phyloP scores from a whole-genome alignment of 2,888 invertebrate species.

The Aphidius colemani region DNA sequence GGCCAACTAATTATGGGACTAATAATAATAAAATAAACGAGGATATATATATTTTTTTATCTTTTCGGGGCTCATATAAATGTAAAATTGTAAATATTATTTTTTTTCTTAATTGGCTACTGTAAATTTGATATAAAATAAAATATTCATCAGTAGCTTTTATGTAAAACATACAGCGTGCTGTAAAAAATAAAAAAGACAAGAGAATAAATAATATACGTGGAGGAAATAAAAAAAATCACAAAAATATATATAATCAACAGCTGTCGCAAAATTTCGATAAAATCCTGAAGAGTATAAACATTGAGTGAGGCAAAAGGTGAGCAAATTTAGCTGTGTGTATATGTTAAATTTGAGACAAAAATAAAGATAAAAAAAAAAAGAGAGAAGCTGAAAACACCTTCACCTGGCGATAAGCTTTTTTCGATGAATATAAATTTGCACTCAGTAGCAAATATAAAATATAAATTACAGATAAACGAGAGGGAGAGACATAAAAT shows the following conservation, averaged over 20 bases:
- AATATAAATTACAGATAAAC: neutral
- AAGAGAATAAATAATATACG: no score
- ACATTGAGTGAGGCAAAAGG: constrained; percentile 18
- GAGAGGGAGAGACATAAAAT: neutral
- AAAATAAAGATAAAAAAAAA: neutral
- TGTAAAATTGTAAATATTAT: no score
- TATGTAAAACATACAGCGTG: no score
- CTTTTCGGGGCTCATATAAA: no score
- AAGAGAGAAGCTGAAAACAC: neutral
- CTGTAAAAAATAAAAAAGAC: no score
- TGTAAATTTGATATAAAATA: no score
- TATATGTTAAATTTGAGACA: constrained; percentile 8
- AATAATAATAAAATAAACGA: no score
- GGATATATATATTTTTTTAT: no score
- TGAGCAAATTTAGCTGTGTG: constrained; percentile 24
- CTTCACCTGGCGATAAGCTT: constrained; percentile 19
- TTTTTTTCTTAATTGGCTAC: no score
- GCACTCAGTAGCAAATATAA: constrained; percentile 3
- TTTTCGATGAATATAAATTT: constrained; percentile 9
- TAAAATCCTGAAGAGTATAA: constrained; percentile 8
- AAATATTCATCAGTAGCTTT: no score
- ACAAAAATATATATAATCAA: constrained; percentile 29
- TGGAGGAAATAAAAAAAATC: no score
- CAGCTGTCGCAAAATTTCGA: constrained; percentile 21
- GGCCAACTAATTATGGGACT: no score